Conservation (phyloP, 2,113 vertebrate genomes). For the Takifugu bimaculatus region DNA sequence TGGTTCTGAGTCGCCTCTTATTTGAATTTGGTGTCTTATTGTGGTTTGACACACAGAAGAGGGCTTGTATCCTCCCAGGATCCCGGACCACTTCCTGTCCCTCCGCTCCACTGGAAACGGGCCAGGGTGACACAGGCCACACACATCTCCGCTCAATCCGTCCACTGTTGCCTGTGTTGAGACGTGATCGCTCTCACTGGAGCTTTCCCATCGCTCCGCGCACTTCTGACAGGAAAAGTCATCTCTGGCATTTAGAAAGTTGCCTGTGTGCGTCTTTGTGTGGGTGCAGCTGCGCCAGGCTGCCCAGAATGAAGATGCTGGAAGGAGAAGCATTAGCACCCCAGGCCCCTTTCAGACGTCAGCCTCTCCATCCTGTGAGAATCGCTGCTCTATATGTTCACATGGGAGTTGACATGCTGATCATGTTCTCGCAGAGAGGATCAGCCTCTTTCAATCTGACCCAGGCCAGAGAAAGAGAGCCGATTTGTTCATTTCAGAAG, state of each 20-base stretch:
- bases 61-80: conserved; percentile 64
- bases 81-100: conserved; percentile 71
- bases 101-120: conserved; percentile 52
- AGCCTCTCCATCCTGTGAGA: conserved; percentile 24
- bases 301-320: conserved; percentile 37
- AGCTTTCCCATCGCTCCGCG: conserved; percentile 42
- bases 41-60: conserved; percentile 69
- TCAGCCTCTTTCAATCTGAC: not conserved
- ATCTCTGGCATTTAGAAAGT: conserved; percentile 60
- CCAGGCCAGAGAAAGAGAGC: not conserved
- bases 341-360: not conserved
- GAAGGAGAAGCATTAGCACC: conserved; percentile 6
- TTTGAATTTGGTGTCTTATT: conserved; percentile 71
- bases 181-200: conserved; percentile 41
- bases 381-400: conserved; percentile 22
- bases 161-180: conserved; percentile 64
- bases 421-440: not conserved
- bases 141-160: conserved; percentile 70
- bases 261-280: conserved; percentile 62
- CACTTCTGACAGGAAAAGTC: conserved; percentile 54
- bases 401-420: conserved; percentile 17
- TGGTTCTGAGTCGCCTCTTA: conserved; percentile 25
- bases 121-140: conserved; percentile 71
- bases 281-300: conserved; percentile 59
- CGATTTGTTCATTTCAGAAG: not conserved